Percentiles rank a stretch among this genome's conserved stretches.
Evolutionary conservation across 2,113 vertebrate genomes (phyloP).

Genomic region (Oxygymnocypris stewartii): DNA sequence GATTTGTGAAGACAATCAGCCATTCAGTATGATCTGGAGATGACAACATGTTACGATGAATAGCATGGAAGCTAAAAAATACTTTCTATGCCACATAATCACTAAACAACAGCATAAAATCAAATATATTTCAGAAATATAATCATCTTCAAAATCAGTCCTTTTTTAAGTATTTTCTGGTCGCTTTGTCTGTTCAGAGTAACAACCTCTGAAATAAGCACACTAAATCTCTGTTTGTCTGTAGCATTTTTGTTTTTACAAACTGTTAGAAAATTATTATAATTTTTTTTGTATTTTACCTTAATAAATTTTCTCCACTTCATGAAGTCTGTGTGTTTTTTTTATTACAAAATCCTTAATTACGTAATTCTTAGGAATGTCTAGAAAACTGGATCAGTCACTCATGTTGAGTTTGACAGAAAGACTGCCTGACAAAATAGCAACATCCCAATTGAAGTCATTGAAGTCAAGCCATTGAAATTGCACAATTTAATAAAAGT

Average conservation of each 20-base stretch:
- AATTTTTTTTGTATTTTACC: neutral
- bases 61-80: neutral
- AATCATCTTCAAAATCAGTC: neutral
- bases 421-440: too few species aligned
- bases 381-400: too few species aligned
- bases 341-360: too few species aligned
- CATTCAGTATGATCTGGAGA: neutral
- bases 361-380: too few species aligned
- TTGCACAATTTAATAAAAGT: neutral
- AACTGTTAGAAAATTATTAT: neutral
- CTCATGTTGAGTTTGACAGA: too few species aligned
- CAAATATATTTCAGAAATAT: neutral
- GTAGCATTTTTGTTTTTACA: neutral
- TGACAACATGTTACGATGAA: neutral
- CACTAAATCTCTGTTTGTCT: neutral
- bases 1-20: neutral
- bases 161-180: neutral
- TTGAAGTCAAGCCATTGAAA: neutral
- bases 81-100: neutral
- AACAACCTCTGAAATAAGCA: neutral
- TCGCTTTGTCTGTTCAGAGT: neutral
- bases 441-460: too few species aligned
- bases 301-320: neutral
- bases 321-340: too few species aligned
- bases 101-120: neutral